Evolutionary conservation across 1,140 invertebrate species (phyloP).

Genomic region (Neodiprion pinetum): DNA sequence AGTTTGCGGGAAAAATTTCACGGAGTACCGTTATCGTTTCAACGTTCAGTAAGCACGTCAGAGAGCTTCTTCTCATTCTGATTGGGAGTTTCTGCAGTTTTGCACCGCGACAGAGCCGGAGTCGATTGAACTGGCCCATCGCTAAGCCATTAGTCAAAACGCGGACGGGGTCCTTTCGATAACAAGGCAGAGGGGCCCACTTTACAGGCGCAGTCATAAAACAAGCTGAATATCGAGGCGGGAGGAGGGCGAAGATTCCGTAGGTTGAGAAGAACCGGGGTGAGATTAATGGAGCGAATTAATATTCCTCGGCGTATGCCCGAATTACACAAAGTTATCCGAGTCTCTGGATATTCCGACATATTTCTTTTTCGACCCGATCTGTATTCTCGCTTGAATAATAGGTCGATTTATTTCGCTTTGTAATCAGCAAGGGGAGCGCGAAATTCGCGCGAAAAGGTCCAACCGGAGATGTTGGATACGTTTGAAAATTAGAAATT

Average conservation of each 20-base stretch:
- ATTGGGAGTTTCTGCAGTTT: too few relatives aligned
- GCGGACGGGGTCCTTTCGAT: background rate
- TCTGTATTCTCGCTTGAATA: slow-evolving; percentile 38
- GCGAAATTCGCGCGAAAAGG: background rate
- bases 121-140: too few relatives aligned
- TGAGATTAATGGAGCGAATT: slow-evolving; percentile 52
- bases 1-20: too few relatives aligned
- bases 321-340: slow-evolving; percentile 55
- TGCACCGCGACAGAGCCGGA: too few relatives aligned
- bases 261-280: background rate
- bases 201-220: background rate
- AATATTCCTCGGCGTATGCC: slow-evolving; percentile 54
- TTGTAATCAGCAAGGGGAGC: background rate
- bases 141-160: background rate
- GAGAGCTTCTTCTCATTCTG: too few relatives aligned
- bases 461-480: too few relatives aligned
- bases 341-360: slow-evolving; percentile 20
- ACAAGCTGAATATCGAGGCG: background rate
- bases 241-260: background rate
- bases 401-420: slow-evolving; percentile 37
- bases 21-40: too few relatives aligned
- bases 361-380: slow-evolving; percentile 29
- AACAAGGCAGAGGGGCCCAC: slow-evolving; percentile 1
- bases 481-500: too few relatives aligned
- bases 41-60: too few relatives aligned